A percentile compares a stretch with the other conserved stretches of the same genome.
Evolutionary conservation across 2,113 vertebrate species (phyloP).

Genomic region (Alectura lathami): DNA sequence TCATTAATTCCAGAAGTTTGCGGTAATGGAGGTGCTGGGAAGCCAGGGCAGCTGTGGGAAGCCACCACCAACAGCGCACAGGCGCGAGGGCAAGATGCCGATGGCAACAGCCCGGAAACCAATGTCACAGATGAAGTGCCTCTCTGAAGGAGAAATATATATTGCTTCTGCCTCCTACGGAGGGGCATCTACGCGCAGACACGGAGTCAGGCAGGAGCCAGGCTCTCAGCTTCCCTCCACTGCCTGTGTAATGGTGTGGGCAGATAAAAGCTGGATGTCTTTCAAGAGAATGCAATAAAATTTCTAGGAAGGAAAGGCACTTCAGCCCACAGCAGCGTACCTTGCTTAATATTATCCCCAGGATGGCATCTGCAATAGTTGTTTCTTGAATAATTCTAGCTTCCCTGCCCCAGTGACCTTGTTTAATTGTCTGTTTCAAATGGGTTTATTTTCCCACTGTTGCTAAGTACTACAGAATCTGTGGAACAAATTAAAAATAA

Average conservation of each 20-base stretch:
- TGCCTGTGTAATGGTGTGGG: not conserved
- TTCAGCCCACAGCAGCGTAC: not conserved
- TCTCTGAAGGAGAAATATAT: not conserved
- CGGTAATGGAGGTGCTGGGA: not conserved
- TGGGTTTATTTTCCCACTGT: constrained; percentile 53
- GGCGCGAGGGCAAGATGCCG: rapidly evolving
- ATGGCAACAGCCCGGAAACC: not conserved
- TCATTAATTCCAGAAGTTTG: not conserved
- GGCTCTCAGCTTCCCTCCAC: not conserved
- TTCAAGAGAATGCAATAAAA: not conserved
- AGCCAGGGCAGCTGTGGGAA: rapidly evolving
- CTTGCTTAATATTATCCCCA: not conserved
- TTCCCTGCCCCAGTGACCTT: constrained; percentile 51
- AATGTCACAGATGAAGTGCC: not conserved
- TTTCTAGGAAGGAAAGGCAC: not conserved
- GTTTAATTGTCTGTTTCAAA: constrained; percentile 68
- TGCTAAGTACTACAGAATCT: constrained; percentile 22
- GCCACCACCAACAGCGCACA: rapidly evolving
- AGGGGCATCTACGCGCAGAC: not conserved
- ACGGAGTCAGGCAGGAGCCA: not conserved
- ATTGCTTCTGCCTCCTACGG: not conserved
- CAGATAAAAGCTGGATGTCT: not conserved
- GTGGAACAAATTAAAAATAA: constrained; percentile 52
- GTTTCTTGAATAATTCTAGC: constrained; percentile 11
- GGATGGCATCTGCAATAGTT: constrained; percentile 21